Evolutionary conservation across 2,113 vertebrate genomes (phyloP).

Genomic region (Elanoides forficatus): DNA sequence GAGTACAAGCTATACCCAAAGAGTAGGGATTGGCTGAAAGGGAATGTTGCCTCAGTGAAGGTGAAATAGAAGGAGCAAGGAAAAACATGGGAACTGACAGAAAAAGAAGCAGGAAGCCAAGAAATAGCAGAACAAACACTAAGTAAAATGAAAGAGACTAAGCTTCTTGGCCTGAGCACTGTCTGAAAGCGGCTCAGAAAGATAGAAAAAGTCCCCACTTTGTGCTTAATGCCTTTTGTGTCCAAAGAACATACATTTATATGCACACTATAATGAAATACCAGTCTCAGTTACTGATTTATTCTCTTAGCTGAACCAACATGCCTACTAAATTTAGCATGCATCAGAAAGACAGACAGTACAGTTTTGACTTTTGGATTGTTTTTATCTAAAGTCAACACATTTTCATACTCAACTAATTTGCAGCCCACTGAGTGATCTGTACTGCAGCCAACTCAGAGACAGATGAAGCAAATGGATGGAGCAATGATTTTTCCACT

Average conservation of each 20-base stretch:
- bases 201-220: neutral
- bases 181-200: neutral
- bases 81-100: neutral
- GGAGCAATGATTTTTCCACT: neutral
- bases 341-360: neutral
- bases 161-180: neutral
- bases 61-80: neutral
- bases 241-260: neutral
- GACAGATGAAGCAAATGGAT: neutral
- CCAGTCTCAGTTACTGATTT: neutral
- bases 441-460: neutral
- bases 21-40: neutral
- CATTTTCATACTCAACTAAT: neutral
- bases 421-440: neutral
- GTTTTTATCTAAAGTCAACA: neutral
- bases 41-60: neutral
- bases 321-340: neutral
- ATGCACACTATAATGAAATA: neutral
- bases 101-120: neutral
- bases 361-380: neutral
- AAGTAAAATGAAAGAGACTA: neutral
- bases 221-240: neutral
- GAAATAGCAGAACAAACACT: neutral
- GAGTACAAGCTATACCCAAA: neutral
- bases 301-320: neutral